phyloP scores from a whole-genome alignment of 1,140 invertebrate genomes.

The Nebria ingens region DNA sequence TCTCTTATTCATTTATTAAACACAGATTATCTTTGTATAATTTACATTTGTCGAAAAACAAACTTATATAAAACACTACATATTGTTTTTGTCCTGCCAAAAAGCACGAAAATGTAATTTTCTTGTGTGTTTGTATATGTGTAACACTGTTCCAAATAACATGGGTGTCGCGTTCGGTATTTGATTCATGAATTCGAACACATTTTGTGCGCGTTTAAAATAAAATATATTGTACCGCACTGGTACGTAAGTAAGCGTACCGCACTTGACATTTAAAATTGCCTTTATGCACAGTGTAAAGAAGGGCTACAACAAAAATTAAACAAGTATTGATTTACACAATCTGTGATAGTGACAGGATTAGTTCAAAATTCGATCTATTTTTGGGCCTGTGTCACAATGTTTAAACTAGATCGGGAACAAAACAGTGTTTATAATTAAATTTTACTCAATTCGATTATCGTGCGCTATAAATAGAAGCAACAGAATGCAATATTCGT shows the following conservation, averaged over 20 bases:
- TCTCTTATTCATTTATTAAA: neutral
- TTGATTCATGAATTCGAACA: too few species aligned
- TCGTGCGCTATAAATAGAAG: neutral
- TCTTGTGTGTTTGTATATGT: neutral
- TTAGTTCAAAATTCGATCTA: neutral
- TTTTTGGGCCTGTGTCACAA: neutral
- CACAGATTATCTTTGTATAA: neutral
- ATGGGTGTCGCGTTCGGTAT: too few species aligned
- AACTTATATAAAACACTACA: neutral
- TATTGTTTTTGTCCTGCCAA: neutral
- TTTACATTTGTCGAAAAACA: neutral
- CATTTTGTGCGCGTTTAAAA: too few species aligned
- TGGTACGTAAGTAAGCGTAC: too few species aligned
- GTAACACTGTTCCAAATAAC: neutral
- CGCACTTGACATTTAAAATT: neutral
- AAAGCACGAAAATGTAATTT: neutral
- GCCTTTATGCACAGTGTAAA: neutral
- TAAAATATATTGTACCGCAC: too few species aligned
- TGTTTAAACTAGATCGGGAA: neutral
- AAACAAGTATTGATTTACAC: neutral
- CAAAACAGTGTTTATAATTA: neutral
- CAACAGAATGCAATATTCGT: neutral
- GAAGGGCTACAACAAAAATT: neutral
- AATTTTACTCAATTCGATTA: neutral
- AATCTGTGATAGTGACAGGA: neutral